A percentile compares a stretch with the other conserved stretches of the same genome.
These are phyloP conservation scores for Amblyopsis hoosieri DNA, from an alignment of 2,797 vertebrate species.

Conservation along the genomic window DNA sequence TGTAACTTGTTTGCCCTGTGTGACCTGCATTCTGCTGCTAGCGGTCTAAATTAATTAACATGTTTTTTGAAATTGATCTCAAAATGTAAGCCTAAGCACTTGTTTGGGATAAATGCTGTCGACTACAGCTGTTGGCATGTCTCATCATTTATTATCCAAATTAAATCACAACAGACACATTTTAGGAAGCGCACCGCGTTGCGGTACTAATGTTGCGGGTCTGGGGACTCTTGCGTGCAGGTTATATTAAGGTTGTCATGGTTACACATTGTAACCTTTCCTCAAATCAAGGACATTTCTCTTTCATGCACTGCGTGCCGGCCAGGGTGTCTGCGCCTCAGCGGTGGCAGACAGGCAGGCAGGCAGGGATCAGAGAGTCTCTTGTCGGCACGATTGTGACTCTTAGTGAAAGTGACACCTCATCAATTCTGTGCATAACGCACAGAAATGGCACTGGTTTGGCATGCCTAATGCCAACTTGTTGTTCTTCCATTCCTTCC, in stretches of 20 bases:
- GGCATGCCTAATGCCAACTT: conserved; percentile 71
- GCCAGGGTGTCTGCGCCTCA: conserved; percentile 71
- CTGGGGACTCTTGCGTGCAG: conserved; percentile 37
- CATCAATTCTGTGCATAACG: conserved; percentile 82
- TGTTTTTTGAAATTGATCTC: conserved; percentile 75
- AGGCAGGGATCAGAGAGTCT: conserved; percentile 75
- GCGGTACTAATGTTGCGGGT: conserved; percentile 38
- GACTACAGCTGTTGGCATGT: conserved; percentile 65
- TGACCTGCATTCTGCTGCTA: conserved; percentile 77
- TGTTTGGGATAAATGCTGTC: conserved; percentile 64
- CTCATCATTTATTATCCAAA: conserved; percentile 62
- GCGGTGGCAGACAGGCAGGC: conserved; percentile 70
- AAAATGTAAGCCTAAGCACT: conserved; percentile 72
- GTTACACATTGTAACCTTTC: conserved; percentile 70
- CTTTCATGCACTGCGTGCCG: conserved; percentile 70
- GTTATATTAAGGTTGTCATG: conserved; percentile 14
- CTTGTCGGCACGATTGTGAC: conserved; percentile 75
- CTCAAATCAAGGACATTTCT: conserved; percentile 75
- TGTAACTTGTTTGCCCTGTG: conserved; percentile 76
- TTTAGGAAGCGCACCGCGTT: conserved; percentile 47
- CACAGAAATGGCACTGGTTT: conserved; percentile 55
- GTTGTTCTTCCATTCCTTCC: conserved; percentile 40
- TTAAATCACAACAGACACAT: conserved; percentile 56
- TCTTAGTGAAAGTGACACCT: conserved; percentile 83
- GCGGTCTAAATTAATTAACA: conserved; percentile 79